A percentile compares a stretch with the other conserved stretches of the same genome.
These are phyloP conservation scores for Epinotia demarniana DNA, from an alignment of 2,888 invertebrate genomes.

Conservation along the genomic window DNA sequence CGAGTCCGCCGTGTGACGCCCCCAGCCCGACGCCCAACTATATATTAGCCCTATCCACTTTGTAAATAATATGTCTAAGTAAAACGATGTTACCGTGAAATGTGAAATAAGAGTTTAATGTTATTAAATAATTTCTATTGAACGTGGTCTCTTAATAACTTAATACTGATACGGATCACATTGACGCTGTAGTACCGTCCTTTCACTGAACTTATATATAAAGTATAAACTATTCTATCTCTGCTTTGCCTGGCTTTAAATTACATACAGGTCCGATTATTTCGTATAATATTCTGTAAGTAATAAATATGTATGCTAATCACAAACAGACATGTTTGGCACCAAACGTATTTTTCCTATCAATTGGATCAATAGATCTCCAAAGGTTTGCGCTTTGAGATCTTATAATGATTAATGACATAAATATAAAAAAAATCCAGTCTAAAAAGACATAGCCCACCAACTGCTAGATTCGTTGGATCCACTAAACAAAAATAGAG, in stretches of 20 bases:
- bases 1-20: conserved; percentile 79
- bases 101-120: conserved; percentile 85
- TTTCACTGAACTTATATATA: conserved; percentile 22
- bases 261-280: neutral
- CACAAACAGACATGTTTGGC: conserved; percentile 15
- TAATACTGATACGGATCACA: conserved; percentile 81
- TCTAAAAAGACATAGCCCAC: neutral
- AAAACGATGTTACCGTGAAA: conserved; percentile 85
- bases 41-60: conserved; percentile 69
- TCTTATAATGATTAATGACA: neutral
- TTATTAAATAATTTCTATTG: conserved; percentile 85
- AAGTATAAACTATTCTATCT: conserved; percentile 23
- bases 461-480: neutral
- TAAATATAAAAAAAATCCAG: neutral
- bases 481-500: conserved; percentile 26
- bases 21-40: too few species aligned
- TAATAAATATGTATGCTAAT: neutral
- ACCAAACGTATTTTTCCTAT: conserved; percentile 7
- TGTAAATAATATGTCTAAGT: conserved; percentile 84
- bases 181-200: conserved; percentile 56
- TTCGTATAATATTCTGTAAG: neutral
- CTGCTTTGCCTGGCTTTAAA: conserved; percentile 23
- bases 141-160: conserved; percentile 75
- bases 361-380: neutral
- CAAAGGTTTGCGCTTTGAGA: neutral